phyloP scores from a whole-genome alignment of 1,140 invertebrate genomes.

The Euwallacea fornicatus region DNA sequence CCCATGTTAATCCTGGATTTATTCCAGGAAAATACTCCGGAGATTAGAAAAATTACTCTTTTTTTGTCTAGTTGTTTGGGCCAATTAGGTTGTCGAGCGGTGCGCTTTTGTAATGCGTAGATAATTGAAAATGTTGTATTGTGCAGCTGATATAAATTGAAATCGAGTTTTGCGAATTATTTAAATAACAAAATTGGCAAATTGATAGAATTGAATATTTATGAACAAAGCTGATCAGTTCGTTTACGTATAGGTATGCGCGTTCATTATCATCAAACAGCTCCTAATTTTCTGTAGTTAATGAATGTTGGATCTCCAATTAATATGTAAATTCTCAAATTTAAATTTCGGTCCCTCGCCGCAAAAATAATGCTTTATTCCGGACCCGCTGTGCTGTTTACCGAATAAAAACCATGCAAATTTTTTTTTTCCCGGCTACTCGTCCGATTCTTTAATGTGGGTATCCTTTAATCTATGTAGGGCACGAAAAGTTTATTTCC shows the following conservation, averaged over 20 bases:
- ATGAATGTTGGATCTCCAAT: slow-evolving; percentile 25
- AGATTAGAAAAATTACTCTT: slow-evolving; percentile 3
- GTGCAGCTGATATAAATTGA: slow-evolving; percentile 6
- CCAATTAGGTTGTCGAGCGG: too few species aligned
- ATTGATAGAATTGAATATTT: slow-evolving; percentile 10
- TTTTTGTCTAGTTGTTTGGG: not conserved
- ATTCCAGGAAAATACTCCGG: slow-evolving; percentile 31
- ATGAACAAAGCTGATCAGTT: slow-evolving; percentile 13
- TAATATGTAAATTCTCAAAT: slow-evolving; percentile 29
- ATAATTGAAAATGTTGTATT: slow-evolving; percentile 1
- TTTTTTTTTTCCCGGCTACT: slow-evolving; percentile 12
- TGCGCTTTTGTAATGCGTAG: not conserved
- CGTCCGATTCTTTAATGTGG: slow-evolving; percentile 1
- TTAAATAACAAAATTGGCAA: not conserved
- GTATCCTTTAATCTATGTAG: too few species aligned
- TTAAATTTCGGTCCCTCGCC: slow-evolving; percentile 17
- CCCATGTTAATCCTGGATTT: slow-evolving; percentile 46
- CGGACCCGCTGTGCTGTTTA: slow-evolving; percentile 5
- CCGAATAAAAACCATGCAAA: slow-evolving; percentile 29
- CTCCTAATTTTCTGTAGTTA: slow-evolving; percentile 16
- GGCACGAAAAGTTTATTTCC: too few species aligned
- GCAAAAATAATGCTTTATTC: slow-evolving; percentile 18
- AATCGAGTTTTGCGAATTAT: not conserved
- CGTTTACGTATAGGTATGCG: not conserved
- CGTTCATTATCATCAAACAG: slow-evolving; percentile 26